phyloP scores from a whole-genome alignment of 1,140 invertebrate genomes.

The Delia radicum region DNA sequence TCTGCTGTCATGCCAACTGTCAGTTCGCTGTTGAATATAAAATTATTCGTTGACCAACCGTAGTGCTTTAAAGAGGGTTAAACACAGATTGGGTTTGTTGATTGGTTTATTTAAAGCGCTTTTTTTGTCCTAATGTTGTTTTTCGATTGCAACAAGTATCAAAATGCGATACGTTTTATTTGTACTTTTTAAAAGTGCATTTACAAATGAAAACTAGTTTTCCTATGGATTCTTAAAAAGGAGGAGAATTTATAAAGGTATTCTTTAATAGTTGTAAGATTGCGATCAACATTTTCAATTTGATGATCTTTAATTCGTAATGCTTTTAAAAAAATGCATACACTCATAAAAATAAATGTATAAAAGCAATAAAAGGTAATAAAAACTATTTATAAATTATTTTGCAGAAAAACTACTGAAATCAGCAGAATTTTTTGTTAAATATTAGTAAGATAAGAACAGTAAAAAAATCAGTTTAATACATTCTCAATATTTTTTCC shows the following conservation, averaged over 20 bases:
- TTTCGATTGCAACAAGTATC: background rate
- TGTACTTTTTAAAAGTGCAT: background rate
- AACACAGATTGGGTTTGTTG: constrained; percentile 8
- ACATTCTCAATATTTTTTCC: no score
- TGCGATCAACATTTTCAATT: no score
- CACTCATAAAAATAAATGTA: no score
- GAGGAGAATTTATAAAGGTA: background rate
- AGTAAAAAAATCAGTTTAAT: no score
- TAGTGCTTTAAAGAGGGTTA: constrained; percentile 3
- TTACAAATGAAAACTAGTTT: background rate
- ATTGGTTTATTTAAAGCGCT: constrained; percentile 12
- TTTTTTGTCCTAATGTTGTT: background rate
- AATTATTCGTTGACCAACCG: constrained; percentile 9
- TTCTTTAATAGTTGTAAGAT: background rate
- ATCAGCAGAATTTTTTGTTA: no score
- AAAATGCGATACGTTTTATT: background rate
- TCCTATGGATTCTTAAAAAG: background rate
- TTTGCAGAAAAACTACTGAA: no score
- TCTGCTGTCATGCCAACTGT: constrained; percentile 13
- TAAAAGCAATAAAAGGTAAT: no score
- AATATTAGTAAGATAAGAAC: no score
- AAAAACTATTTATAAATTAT: no score
- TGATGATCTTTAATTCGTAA: no score
- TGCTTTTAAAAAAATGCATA: no score
- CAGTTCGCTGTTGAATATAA: background rate